These are phyloP conservation scores for Crotalus tigris DNA, from an alignment of 2,113 vertebrate genomes.

Conservation along the genomic window DNA sequence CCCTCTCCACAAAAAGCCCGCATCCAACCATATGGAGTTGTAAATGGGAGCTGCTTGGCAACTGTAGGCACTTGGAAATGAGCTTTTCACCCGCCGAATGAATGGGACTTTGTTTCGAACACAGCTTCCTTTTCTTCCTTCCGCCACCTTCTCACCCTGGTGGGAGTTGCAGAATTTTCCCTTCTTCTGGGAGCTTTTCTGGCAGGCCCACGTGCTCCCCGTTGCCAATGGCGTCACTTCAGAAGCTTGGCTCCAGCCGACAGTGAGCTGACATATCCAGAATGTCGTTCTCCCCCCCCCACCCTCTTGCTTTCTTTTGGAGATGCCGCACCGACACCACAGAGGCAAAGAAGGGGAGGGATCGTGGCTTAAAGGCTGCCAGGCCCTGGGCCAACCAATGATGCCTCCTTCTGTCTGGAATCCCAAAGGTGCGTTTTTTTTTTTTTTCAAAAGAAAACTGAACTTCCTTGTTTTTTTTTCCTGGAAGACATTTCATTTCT, in stretches of 20 bases:
- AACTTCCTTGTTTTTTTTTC: not conserved
- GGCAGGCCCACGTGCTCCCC: accelerated
- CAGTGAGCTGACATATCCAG: not conserved
- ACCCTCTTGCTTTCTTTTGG: not conserved
- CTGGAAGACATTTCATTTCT: not conserved
- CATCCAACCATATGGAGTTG: not conserved
- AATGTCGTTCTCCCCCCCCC: not conserved
- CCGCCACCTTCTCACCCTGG: slow-evolving; percentile 24
- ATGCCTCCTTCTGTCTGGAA: not conserved
- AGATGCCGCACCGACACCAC: not conserved
- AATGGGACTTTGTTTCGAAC: not conserved
- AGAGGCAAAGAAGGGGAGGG: not conserved
- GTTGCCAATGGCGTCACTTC: slow-evolving; percentile 6
- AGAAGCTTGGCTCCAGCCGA: slow-evolving; percentile 9
- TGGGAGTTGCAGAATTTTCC: not conserved
- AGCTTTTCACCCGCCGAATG: not conserved
- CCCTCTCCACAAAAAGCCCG: slow-evolving; percentile 20
- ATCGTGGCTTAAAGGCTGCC: not conserved
- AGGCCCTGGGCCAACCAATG: no score
- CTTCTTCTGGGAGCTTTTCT: slow-evolving; percentile 5
- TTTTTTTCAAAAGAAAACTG: not conserved
- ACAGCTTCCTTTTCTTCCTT: not conserved
- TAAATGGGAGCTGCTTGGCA: slow-evolving; percentile 27
- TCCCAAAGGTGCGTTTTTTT: not conserved
- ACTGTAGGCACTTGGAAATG: not conserved